Conservation (phyloP, 2,797 vertebrate genomes). For the Chaunax sp. region DNA sequence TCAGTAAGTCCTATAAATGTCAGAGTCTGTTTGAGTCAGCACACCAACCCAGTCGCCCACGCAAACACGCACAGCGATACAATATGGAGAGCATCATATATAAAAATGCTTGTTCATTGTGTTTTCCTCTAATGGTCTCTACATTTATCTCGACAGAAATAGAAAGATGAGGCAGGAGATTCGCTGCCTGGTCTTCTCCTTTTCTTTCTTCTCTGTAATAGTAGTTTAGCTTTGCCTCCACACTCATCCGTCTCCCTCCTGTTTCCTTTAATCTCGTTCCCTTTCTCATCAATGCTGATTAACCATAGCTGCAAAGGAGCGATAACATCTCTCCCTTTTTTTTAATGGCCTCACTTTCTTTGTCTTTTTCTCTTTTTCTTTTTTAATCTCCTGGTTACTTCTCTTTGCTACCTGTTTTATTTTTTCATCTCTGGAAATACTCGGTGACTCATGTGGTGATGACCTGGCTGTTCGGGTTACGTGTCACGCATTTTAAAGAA, state of each 20-base stretch:
- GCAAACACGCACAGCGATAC: neutral
- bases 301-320: conserved; percentile 23
- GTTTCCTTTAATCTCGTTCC: conserved; percentile 21
- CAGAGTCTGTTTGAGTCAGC: conserved; percentile 53
- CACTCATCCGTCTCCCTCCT: conserved; percentile 25
- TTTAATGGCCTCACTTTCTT: conserved; percentile 16
- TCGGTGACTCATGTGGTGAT: conserved; percentile 22
- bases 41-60: conserved; percentile 22
- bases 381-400: conserved; percentile 13
- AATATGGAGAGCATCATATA: conserved; percentile 14
- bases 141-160: conserved; percentile 17
- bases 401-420: conserved; percentile 29
- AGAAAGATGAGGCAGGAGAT: conserved; percentile 4
- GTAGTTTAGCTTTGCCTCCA: conserved; percentile 24
- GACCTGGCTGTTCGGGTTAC: conserved; percentile 46
- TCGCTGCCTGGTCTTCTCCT: neutral
- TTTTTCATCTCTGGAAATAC: conserved; percentile 29
- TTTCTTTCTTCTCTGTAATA: conserved; percentile 7
- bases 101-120: too few relatives aligned
- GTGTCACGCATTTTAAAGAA: conserved; percentile 45
- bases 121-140: too few relatives aligned
- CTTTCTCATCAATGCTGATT: conserved; percentile 38
- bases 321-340: conserved; percentile 23
- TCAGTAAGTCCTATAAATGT: conserved; percentile 49
- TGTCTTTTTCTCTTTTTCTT: neutral